Evolutionary conservation across 2,113 vertebrate genomes (phyloP).

Genomic region (Chloroceryle aenea): DNA sequence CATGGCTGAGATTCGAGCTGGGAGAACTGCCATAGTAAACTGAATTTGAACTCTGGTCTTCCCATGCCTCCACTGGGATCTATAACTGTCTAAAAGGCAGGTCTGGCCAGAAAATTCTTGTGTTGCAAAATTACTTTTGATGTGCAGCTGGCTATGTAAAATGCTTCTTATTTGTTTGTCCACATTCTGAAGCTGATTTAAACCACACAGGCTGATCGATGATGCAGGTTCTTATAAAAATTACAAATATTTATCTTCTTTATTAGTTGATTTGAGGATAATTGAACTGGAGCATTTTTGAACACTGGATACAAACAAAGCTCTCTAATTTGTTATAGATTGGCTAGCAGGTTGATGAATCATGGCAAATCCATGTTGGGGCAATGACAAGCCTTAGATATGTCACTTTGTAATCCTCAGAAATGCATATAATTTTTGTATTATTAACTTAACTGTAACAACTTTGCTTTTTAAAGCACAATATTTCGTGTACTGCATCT

Average conservation of each 20-base stretch:
- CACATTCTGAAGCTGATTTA: constrained; percentile 43
- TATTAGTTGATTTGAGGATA: constrained; percentile 15
- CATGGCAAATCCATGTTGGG: background rate
- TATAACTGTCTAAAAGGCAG: constrained; percentile 69
- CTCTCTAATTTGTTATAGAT: background rate
- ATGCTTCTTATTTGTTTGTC: constrained; percentile 50
- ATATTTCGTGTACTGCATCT: background rate
- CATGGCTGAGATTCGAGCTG: constrained; percentile 70
- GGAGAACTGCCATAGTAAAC: constrained; percentile 72
- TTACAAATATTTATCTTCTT: background rate
- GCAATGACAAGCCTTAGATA: background rate
- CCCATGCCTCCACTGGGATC: constrained; percentile 69
- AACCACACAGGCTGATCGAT: constrained; percentile 26
- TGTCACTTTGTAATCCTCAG: background rate
- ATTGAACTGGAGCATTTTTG: constrained; percentile 12
- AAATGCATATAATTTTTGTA: background rate
- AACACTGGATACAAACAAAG: background rate
- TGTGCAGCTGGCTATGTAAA: constrained; percentile 64
- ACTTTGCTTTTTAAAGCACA: background rate
- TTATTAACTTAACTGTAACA: background rate
- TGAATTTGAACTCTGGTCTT: constrained; percentile 73
- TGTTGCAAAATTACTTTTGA: constrained; percentile 70
- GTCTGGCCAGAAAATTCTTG: constrained; percentile 65
- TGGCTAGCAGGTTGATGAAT: background rate
- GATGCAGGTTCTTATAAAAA: background rate